A percentile compares a stretch with the other conserved stretches of the same genome.
phyloP scores from a whole-genome alignment of 2,113 vertebrate species.

The Delphinapterus leucas region DNA sequence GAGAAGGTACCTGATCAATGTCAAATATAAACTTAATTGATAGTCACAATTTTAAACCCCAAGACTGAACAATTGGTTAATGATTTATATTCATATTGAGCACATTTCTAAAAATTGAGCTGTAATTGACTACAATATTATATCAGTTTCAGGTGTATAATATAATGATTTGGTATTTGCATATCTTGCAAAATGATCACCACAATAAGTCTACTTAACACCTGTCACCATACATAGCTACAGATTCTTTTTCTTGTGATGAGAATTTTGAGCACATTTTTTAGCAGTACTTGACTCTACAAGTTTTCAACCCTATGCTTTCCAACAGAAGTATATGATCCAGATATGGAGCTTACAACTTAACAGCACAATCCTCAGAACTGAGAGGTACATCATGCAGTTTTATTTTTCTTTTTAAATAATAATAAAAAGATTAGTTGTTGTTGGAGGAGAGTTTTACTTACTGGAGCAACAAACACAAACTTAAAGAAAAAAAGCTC shows the following conservation, averaged over 20 bases:
- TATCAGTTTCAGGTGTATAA: neutral
- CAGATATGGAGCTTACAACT: constrained; percentile 45
- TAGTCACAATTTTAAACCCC: neutral
- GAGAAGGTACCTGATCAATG: constrained; percentile 9
- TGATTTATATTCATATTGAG: neutral
- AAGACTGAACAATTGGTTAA: neutral
- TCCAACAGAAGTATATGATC: constrained; percentile 29
- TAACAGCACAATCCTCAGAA: constrained; percentile 10
- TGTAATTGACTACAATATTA: neutral
- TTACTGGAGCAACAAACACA: constrained; percentile 7
- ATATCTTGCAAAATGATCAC: neutral
- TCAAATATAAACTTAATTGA: constrained; percentile 32
- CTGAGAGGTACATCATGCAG: constrained; percentile 13
- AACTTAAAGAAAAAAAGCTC: neutral
- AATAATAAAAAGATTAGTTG: neutral
- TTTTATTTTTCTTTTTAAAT: constrained; percentile 29
- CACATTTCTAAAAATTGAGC: neutral
- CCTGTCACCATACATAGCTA: neutral
- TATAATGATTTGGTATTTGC: neutral
- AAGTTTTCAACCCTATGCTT: neutral
- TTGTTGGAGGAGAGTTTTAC: neutral
- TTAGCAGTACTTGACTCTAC: neutral
- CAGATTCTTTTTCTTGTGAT: neutral
- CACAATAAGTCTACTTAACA: neutral
- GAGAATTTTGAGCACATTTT: neutral